phyloP scores from a whole-genome alignment of 1,140 invertebrate genomes.

The Chironomus tepperi region DNA sequence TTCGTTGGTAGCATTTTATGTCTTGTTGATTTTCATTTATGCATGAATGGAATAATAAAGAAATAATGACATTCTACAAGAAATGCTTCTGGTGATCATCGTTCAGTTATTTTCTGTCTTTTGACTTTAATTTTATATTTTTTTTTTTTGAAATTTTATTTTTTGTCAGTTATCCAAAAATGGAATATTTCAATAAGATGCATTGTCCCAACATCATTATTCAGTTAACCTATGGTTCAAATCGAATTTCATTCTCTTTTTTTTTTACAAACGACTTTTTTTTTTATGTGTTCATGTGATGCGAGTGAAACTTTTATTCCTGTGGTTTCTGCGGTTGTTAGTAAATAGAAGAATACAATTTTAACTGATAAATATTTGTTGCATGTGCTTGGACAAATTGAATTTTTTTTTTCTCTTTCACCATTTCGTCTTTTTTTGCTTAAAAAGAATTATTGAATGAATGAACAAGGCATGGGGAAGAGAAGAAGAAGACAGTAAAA shows the following conservation, averaged over 20 bases:
- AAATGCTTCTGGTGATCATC: neutral
- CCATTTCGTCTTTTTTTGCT: neutral
- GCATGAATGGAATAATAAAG: conserved; percentile 12
- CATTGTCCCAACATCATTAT: conserved; percentile 12
- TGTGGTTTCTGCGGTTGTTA: neutral
- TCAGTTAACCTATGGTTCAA: neutral
- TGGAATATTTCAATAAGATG: conserved; percentile 4
- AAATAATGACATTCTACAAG: neutral
- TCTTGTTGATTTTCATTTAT: too few relatives aligned
- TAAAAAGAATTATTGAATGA: neutral
- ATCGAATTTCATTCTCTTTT: neutral
- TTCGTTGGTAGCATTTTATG: too few relatives aligned
- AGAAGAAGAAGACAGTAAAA: neutral
- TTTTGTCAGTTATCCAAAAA: neutral
- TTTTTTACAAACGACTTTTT: neutral
- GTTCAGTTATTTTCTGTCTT: neutral
- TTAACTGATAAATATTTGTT: conserved; percentile 4
- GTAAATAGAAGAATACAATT: neutral
- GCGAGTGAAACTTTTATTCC: neutral
- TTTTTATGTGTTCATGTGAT: neutral
- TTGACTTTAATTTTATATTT: neutral
- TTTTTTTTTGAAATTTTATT: neutral
- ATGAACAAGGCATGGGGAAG: neutral
- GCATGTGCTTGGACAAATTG: conserved; percentile 1
- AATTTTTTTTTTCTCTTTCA: conserved; percentile 6